phyloP scores from a whole-genome alignment of 2,113 vertebrate species.

The Eptesicus fuscus region DNA sequence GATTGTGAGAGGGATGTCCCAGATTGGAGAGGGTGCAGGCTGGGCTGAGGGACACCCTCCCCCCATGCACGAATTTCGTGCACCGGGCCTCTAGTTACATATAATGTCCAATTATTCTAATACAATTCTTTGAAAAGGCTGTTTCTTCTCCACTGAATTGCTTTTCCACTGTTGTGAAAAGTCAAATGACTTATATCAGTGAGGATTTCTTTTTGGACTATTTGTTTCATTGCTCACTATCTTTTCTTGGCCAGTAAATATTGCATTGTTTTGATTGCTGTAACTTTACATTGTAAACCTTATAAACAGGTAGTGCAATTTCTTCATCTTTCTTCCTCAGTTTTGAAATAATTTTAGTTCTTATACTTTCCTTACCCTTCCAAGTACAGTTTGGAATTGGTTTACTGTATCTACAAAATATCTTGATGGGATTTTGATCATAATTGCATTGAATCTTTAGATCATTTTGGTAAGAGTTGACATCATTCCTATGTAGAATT shows the following conservation, averaged over 20 bases:
- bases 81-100: background rate
- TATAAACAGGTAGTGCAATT: background rate
- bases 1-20: too few relatives aligned
- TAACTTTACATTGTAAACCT: constrained; percentile 23
- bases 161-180: background rate
- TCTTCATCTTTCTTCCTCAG: background rate
- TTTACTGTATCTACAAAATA: background rate
- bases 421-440: background rate
- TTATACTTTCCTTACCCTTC: constrained; percentile 18
- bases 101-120: background rate
- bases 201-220: background rate
- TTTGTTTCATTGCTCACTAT: background rate
- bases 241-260: background rate
- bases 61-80: too few relatives aligned
- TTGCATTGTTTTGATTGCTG: background rate
- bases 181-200: background rate
- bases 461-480: background rate
- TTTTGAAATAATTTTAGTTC: background rate
- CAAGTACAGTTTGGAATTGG: background rate
- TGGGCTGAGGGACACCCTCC: too few relatives aligned
- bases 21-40: too few relatives aligned
- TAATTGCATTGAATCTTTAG: background rate
- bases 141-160: background rate
- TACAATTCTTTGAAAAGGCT: background rate
- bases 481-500: background rate